Evolutionary conservation across 1,140 invertebrate species (phyloP), one percentile per base, ranked within the genome.

Genomic region (Portunus trituberculatus): DNA sequence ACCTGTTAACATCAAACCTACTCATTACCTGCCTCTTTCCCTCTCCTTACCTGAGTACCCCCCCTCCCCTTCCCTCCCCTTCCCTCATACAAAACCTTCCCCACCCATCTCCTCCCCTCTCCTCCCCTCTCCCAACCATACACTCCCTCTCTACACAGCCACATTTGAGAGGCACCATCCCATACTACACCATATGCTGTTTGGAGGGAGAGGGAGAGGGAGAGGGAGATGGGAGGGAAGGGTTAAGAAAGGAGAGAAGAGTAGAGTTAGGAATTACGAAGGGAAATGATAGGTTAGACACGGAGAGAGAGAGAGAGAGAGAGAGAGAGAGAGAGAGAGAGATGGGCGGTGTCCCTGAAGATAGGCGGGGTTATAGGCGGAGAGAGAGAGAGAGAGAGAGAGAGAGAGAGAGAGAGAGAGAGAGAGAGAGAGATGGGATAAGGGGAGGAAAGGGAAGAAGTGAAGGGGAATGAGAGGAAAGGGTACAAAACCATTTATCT

Each of bases 231-330:
- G 16, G 16, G 52, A 20, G 52, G 52, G 52, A 10, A 20, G 52
- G 52, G 52, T 12, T 14, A 59, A 20, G 52, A 59, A 59, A 20
- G 0, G 52, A 59, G 52, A 59, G 52, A 59, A 88, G 86, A 88
- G 86, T 31, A 88, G 28, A n/a, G 45, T 45, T 39, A 88, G 16
- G 86, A 29, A 46, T 31, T 88, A 45, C 14, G 31, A 88, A 88
- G 45, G 86, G 32, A 88, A 88, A 88, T 46, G 29, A 88, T 45
- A 88, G 86, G 86, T 46, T 29, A 25, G 86, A 88, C 4, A 32
- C n/a, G 86, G 86, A 88, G 86, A 88, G 86, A 88, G 86, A 88
- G 86, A 88, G 86, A 46, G 45, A 46, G 45, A 46, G 45, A 46
- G 45, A 46, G 45, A 46, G 45, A 46, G 45, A 46, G 86, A 88